A percentile compares a stretch with the other conserved stretches of the same genome.
Evolutionary conservation across 2,797 vertebrate species (phyloP).

Genomic region (Sebastes kiyomatsui): DNA sequence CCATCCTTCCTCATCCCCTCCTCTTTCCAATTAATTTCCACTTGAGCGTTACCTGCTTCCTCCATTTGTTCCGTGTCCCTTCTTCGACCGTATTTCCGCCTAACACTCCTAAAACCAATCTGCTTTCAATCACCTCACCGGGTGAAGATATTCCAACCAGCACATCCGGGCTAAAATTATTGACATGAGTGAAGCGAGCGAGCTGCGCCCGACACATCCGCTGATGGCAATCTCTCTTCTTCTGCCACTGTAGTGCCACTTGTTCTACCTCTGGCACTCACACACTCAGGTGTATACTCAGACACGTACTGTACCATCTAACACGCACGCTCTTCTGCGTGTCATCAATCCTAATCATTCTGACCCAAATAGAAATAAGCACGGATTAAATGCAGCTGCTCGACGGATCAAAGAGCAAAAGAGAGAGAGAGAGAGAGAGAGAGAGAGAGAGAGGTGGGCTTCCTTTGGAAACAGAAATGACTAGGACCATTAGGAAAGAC

Average conservation of each 20-base stretch:
- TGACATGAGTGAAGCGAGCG: slow-evolving; percentile 7
- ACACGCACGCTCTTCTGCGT: background rate
- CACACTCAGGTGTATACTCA: background rate
- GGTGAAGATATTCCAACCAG: slow-evolving; percentile 11
- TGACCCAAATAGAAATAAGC: slow-evolving; percentile 37
- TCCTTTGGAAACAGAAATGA: slow-evolving; percentile 24
- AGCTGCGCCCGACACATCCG: background rate
- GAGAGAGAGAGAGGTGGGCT: background rate
- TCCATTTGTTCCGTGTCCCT: slow-evolving; percentile 21
- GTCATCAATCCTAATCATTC: slow-evolving; percentile 25
- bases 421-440: background rate
- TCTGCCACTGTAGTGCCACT: slow-evolving; percentile 4
- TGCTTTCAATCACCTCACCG: slow-evolving; percentile 13
- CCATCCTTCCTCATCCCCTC: background rate
- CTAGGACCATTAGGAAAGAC: slow-evolving; percentile 8
- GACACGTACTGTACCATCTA: background rate
- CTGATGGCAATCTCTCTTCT: slow-evolving; percentile 5
- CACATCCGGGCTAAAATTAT: background rate
- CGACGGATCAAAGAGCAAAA: slow-evolving; percentile 7
- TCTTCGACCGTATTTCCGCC: slow-evolving; percentile 15
- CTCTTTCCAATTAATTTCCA: slow-evolving; percentile 35
- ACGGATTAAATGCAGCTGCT: slow-evolving; percentile 34
- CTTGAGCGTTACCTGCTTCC: background rate
- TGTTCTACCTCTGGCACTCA: background rate
- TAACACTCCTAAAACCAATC: slow-evolving; percentile 30